Evolutionary conservation across 2,797 vertebrate genomes (phyloP).

Genomic region (Sebastiscus tertius): DNA sequence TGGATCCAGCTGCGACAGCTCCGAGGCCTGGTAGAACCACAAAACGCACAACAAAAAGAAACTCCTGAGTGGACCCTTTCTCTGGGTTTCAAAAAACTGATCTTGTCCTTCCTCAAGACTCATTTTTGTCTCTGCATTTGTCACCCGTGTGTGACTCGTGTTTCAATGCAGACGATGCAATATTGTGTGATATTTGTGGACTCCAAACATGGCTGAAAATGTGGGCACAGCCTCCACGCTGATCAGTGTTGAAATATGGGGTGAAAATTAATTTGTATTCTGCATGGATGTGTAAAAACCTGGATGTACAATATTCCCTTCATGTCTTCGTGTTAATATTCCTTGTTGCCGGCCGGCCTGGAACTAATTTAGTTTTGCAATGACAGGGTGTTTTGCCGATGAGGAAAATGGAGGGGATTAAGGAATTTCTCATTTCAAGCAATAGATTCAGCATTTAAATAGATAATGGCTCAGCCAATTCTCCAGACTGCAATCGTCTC

Average conservation of each 20-base stretch:
- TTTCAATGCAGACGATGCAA: slow-evolving; percentile 33
- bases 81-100: slow-evolving; percentile 34
- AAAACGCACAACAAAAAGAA: background rate
- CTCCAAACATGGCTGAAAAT: slow-evolving; percentile 18
- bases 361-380: slow-evolving; percentile 65
- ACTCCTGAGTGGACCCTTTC: slow-evolving; percentile 20
- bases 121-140: slow-evolving; percentile 20
- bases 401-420: slow-evolving; percentile 71
- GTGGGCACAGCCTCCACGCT: slow-evolving; percentile 3
- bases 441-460: slow-evolving; percentile 68
- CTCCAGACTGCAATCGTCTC: slow-evolving; percentile 59
- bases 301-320: slow-evolving; percentile 64
- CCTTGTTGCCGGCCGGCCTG: slow-evolving; percentile 50
- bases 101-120: slow-evolving; percentile 17
- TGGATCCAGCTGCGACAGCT: slow-evolving; percentile 83
- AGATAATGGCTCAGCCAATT: slow-evolving; percentile 65
- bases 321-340: slow-evolving; percentile 67
- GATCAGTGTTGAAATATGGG: slow-evolving; percentile 45
- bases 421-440: slow-evolving; percentile 72
- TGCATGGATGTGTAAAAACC: slow-evolving; percentile 74
- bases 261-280: slow-evolving; percentile 64
- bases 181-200: slow-evolving; percentile 44
- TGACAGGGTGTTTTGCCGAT: slow-evolving; percentile 58
- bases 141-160: slow-evolving; percentile 12
- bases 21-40: slow-evolving; percentile 82